A percentile compares a stretch with the other conserved stretches of the same genome.
phyloP scores from a whole-genome alignment of 2,113 vertebrate species.

The Amphilophus citrinellus region DNA sequence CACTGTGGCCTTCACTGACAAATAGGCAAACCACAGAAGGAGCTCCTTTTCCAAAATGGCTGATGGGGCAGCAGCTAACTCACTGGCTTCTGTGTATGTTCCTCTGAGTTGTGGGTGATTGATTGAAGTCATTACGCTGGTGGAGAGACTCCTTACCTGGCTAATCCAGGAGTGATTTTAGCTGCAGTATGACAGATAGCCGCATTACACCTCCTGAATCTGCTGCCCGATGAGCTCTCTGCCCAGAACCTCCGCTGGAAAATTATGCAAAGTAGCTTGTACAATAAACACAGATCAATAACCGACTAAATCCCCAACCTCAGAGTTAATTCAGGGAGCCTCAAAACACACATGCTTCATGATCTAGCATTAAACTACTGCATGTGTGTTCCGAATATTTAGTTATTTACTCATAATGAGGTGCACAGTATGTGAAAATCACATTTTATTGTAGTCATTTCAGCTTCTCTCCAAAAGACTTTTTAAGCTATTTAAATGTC shows the following conservation, averaged over 20 bases:
- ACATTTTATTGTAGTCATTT: neutral
- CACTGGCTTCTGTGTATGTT: constrained; percentile 19
- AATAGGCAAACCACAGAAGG: constrained; percentile 34
- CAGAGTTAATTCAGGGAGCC: neutral
- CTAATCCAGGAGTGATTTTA: constrained; percentile 79
- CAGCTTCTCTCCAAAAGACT: neutral
- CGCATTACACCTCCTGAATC: constrained; percentile 67
- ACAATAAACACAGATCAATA: constrained; percentile 43
- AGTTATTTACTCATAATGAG: neutral
- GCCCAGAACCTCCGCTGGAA: constrained; percentile 39
- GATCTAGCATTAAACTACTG: neutral
- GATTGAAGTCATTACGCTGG: constrained; percentile 79
- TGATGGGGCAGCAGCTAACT: constrained; percentile 60
- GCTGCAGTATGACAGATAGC: constrained; percentile 76
- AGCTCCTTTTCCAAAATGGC: constrained; percentile 64
- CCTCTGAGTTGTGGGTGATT: constrained; percentile 66
- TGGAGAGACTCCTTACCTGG: constrained; percentile 78
- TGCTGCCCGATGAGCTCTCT: constrained; percentile 61
- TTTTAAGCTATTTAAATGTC: neutral
- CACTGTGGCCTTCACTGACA: constrained; percentile 19
- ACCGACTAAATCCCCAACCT: neutral
- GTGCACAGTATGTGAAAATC: neutral
- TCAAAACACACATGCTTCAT: neutral
- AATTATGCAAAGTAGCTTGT: constrained; percentile 53
- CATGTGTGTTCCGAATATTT: neutral